Evolutionary conservation across 2,888 invertebrate species (phyloP).

Genomic region (Iselma pallidipennis): DNA sequence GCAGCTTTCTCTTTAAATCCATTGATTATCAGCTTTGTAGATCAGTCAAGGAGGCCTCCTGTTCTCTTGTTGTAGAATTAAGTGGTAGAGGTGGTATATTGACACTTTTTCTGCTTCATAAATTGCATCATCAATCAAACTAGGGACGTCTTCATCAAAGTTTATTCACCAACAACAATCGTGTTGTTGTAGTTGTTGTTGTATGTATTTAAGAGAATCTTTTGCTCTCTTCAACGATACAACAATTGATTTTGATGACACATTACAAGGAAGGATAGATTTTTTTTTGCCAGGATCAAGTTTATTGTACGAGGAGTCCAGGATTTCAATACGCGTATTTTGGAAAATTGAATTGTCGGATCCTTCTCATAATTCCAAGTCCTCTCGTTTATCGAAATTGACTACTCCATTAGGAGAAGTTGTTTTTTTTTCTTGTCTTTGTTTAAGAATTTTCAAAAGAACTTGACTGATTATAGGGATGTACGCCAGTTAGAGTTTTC

Average conservation of each 20-base stretch:
- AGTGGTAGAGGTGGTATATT: constrained; percentile 11
- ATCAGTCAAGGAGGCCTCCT: not conserved
- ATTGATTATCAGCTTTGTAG: not conserved
- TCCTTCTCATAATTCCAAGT: too few relatives aligned
- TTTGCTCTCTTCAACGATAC: not conserved
- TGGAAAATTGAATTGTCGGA: too few relatives aligned
- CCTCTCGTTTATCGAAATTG: too few relatives aligned
- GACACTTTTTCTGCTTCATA: constrained; percentile 25
- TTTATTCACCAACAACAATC: constrained; percentile 25
- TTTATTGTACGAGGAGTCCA: too few relatives aligned
- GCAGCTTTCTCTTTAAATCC: not conserved
- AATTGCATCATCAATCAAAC: constrained; percentile 32
- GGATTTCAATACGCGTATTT: too few relatives aligned
- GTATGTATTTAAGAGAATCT: not conserved
- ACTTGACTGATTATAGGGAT: too few relatives aligned
- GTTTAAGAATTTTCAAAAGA: too few relatives aligned
- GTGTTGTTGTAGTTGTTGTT: not conserved
- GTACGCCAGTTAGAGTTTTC: too few relatives aligned
- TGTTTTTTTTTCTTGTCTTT: too few relatives aligned
- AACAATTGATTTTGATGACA: not conserved
- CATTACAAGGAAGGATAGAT: too few relatives aligned
- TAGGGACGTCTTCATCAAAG: constrained; percentile 31
- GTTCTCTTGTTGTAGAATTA: not conserved
- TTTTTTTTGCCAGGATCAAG: too few relatives aligned
- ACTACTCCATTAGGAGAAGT: too few relatives aligned